Conservation (phyloP, 2,888 invertebrate species). For the Chloroclystis v-ata region DNA sequence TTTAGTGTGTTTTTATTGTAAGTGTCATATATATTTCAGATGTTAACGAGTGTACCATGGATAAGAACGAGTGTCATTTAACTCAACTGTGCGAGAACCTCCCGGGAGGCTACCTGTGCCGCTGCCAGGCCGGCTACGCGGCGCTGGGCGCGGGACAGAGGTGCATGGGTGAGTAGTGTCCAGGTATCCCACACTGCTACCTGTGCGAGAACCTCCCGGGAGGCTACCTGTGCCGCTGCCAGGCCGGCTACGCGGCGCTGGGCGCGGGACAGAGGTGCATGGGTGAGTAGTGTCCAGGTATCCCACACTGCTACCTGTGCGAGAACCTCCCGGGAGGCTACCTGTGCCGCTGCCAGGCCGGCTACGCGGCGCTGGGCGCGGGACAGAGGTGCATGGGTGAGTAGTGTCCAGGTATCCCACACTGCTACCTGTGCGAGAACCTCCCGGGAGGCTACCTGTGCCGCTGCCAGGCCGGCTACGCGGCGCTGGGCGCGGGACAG, state of each 20-base stretch:
- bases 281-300: constrained; percentile 55
- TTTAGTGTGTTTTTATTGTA: no score
- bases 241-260: constrained; percentile 70
- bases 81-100: constrained; percentile 79
- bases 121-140: constrained; percentile 75
- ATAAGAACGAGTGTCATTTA: constrained; percentile 71
- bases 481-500: constrained; percentile 62
- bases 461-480: constrained; percentile 76
- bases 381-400: constrained; percentile 71
- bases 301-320: no score
- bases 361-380: constrained; percentile 67
- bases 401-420: no score
- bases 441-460: constrained; percentile 79
- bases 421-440: constrained; percentile 79
- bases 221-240: constrained; percentile 79
- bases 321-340: constrained; percentile 79
- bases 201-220: constrained; percentile 79
- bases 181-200: no score
- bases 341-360: constrained; percentile 77
- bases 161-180: constrained; percentile 61
- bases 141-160: constrained; percentile 64
- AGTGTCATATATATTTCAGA: constrained; percentile 53
- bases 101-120: constrained; percentile 78
- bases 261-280: constrained; percentile 67
- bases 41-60: constrained; percentile 77